These are phyloP conservation scores for Bhutanitis thaidina DNA, from an alignment of 2,888 invertebrate species.

Conservation along the genomic window DNA sequence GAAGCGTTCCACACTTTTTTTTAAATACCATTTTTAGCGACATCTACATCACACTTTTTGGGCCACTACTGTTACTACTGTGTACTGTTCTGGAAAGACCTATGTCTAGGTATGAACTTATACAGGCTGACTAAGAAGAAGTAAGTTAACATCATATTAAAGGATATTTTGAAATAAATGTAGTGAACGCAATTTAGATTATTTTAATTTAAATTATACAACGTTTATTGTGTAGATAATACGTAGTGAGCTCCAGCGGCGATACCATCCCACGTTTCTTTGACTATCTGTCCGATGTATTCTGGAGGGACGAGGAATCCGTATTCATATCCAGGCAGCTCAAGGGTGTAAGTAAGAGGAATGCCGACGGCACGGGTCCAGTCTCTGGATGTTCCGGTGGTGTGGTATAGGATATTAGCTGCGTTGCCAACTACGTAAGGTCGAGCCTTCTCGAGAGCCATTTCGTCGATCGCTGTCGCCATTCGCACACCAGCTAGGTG, in stretches of 20 bases:
- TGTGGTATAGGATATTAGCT: constrained; percentile 76
- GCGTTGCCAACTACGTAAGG: constrained; percentile 79
- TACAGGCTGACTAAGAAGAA: too few relatives aligned
- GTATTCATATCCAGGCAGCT: constrained; percentile 81
- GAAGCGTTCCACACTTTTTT: too few relatives aligned
- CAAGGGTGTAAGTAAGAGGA: constrained; percentile 82
- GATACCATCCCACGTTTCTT: constrained; percentile 82
- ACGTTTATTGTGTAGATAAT: constrained; percentile 26
- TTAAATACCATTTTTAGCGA: too few relatives aligned
- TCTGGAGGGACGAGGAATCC: constrained; percentile 77
- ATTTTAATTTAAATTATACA: not conserved
- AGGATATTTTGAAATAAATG: too few relatives aligned
- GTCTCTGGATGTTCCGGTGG: constrained; percentile 84
- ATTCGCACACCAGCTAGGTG: constrained; percentile 60
- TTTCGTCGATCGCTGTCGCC: constrained; percentile 61
- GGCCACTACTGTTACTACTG: too few relatives aligned
- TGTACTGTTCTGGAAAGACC: too few relatives aligned
- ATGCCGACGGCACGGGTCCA: constrained; percentile 81
- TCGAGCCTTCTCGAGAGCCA: constrained; percentile 57
- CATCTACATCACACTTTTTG: too few relatives aligned
- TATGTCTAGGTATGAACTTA: too few relatives aligned
- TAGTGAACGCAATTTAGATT: too few relatives aligned
- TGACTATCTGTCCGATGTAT: constrained; percentile 77
- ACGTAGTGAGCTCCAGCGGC: constrained; percentile 55
- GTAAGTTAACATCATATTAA: too few relatives aligned